Evolutionary conservation across 2,797 vertebrate species (phyloP).

Genomic region (Cygnus olor): DNA sequence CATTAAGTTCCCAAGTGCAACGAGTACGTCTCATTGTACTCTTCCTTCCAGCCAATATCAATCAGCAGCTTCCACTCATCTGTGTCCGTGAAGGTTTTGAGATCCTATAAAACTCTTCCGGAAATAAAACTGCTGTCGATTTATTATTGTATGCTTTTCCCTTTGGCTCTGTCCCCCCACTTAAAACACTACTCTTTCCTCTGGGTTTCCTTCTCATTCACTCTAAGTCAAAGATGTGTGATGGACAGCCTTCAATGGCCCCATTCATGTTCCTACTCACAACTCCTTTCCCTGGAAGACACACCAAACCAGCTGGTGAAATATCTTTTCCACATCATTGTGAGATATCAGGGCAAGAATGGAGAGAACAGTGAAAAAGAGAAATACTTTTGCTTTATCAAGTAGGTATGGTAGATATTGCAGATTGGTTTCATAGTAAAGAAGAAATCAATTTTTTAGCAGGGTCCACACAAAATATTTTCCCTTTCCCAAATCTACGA

Average conservation of each 20-base stretch:
- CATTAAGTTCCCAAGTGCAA: too few relatives aligned
- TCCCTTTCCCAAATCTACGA: neutral
- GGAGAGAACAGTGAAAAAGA: neutral
- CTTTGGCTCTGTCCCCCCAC: neutral
- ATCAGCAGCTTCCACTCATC: too few relatives aligned
- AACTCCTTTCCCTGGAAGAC: neutral
- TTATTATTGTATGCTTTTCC: neutral
- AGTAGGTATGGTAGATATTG: neutral
- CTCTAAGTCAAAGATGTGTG: neutral
- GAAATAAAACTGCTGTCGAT: neutral
- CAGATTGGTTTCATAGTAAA: neutral
- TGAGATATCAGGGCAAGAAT: neutral
- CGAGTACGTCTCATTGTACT: too few relatives aligned
- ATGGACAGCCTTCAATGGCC: neutral
- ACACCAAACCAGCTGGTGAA: neutral
- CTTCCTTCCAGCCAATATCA: too few relatives aligned
- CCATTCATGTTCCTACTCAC: neutral
- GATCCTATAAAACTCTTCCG: neutral
- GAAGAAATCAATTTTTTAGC: fast-evolving
- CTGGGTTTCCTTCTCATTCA: neutral
- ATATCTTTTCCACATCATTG: neutral
- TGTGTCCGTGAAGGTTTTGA: too few relatives aligned
- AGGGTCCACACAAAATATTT: neutral
- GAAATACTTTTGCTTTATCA: neutral
- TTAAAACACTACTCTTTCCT: neutral